Percentiles rank a stretch among this genome's conserved stretches.
Evolutionary conservation across 2,888 invertebrate genomes (phyloP).

Genomic region (Protodeltote pygarga): DNA sequence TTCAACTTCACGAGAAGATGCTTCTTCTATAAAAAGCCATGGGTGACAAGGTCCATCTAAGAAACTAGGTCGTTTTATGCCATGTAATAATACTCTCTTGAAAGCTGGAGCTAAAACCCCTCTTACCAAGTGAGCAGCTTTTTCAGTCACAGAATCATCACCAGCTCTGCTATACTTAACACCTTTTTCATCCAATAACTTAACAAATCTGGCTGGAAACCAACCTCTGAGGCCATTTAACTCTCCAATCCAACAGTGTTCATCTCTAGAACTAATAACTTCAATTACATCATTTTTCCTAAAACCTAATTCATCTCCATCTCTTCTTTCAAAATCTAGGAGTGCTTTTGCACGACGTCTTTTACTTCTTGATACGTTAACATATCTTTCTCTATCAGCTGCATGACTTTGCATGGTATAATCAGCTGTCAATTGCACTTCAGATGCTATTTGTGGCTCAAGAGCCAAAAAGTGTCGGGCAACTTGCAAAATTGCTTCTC

Average conservation of each 20-base stretch:
- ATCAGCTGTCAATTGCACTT: conserved; percentile 95
- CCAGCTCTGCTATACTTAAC: conserved; percentile 94
- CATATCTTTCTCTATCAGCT: conserved; percentile 97
- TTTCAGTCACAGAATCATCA: conserved; percentile 98
- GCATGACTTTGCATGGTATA: conserved; percentile 98
- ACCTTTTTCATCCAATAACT: conserved; percentile 95
- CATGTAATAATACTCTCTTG: conserved; percentile 97
- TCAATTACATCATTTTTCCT: conserved; percentile 99
- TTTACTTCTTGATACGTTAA: conserved; percentile 95
- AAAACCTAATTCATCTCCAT: conserved; percentile 99
- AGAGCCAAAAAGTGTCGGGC: conserved; percentile 97
- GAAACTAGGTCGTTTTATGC: conserved; percentile 96
- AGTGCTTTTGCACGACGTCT: conserved; percentile 97
- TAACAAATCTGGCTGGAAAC: conserved; percentile 99
- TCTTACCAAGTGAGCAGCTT: conserved; percentile 97
- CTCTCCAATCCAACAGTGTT: conserved; percentile 99
- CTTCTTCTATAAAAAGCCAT: conserved; percentile 99
- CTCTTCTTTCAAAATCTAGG: conserved; percentile 98
- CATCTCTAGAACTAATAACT: conserved; percentile 98
- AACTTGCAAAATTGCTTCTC: conserved; percentile 96
- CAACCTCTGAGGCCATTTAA: conserved; percentile 97
- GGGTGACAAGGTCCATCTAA: conserved; percentile 98
- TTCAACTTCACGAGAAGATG: conserved; percentile 98
- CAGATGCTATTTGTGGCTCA: conserved; percentile 94
- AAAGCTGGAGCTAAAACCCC: conserved; percentile 97